Conservation (phyloP, 2,113 vertebrate species). For the Chauna torquata region DNA sequence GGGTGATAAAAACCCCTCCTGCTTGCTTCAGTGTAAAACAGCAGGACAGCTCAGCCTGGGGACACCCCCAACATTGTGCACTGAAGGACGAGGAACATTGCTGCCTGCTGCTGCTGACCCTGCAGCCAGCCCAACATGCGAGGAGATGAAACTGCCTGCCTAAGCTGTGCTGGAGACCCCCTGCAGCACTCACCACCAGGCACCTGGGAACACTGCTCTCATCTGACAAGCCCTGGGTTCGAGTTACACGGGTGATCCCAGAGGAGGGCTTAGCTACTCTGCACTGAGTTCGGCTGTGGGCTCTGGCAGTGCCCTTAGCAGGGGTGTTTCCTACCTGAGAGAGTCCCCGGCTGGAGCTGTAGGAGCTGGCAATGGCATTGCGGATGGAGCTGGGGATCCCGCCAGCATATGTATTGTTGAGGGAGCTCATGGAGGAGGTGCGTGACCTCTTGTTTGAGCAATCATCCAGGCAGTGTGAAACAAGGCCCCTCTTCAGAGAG, state of each 20-base stretch:
- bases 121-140: background rate
- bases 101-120: background rate
- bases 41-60: background rate
- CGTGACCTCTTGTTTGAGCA: conserved; percentile 86
- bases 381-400: conserved; percentile 83
- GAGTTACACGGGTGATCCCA: accelerated
- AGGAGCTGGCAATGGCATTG: conserved; percentile 93
- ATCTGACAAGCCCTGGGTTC: accelerated
- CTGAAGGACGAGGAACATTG: accelerated
- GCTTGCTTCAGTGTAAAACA: background rate
- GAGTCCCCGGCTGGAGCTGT: conserved; percentile 87
- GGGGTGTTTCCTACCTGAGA: conserved; percentile 76
- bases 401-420: conserved; percentile 60
- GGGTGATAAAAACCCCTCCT: background rate
- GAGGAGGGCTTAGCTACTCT: background rate
- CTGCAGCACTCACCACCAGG: accelerated
- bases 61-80: accelerated
- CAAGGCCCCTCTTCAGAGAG: conserved; percentile 84
- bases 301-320: accelerated
- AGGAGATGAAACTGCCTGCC: background rate
- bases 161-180: background rate
- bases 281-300: accelerated
- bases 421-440: conserved; percentile 88
- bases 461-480: conserved; percentile 79
- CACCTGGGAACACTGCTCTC: accelerated